Evolutionary conservation across 2,797 vertebrate species (phyloP).

Genomic region (Limnodromus scolopaceus): DNA sequence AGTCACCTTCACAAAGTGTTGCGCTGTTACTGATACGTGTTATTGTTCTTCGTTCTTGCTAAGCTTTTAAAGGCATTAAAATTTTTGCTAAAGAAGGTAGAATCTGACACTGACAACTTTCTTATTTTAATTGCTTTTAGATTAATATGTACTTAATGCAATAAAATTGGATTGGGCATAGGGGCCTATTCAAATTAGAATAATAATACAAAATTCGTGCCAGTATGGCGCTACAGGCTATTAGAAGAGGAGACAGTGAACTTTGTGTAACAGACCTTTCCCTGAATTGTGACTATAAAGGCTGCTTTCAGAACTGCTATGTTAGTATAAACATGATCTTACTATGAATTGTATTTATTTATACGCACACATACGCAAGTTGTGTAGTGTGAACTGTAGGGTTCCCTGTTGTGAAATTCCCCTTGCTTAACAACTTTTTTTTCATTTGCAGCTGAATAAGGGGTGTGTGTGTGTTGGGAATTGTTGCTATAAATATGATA

Average conservation of each 20-base stretch:
- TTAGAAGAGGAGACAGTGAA: slow-evolving; percentile 31
- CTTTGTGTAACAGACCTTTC: slow-evolving; percentile 13
- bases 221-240: not conserved
- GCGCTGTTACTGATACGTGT: not conserved
- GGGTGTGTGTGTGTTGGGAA: slow-evolving; percentile 26
- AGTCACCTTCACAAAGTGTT: not conserved
- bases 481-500: slow-evolving; percentile 30
- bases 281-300: slow-evolving; percentile 16
- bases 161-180: slow-evolving; percentile 59
- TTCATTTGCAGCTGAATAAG: slow-evolving; percentile 30
- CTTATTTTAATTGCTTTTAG: slow-evolving; percentile 53
- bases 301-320: slow-evolving; percentile 35
- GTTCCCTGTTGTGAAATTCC: not conserved
- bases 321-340: slow-evolving; percentile 16
- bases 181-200: slow-evolving; percentile 50
- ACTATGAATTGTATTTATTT: slow-evolving; percentile 32
- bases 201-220: slow-evolving; percentile 34
- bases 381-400: not conserved
- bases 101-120: slow-evolving; percentile 40
- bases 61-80: not conserved
- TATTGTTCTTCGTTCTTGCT: not conserved
- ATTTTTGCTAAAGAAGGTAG: not conserved
- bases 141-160: slow-evolving; percentile 56
- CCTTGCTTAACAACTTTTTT: not conserved
- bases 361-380: not conserved